Evolutionary conservation across 2,797 vertebrate genomes (phyloP).

Genomic region (Manis crassicaudata): DNA sequence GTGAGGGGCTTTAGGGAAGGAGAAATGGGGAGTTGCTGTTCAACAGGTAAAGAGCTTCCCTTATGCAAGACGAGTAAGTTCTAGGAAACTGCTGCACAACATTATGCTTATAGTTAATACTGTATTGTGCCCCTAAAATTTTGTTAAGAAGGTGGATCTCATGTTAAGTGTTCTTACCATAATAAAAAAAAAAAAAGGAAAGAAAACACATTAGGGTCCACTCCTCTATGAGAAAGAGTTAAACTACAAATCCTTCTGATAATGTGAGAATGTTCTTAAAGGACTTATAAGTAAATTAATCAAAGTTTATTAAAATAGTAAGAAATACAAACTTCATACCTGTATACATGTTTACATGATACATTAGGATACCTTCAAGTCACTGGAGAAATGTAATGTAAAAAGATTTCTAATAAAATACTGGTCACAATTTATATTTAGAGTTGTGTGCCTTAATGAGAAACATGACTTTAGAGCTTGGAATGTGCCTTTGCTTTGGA

Average conservation of each 20-base stretch:
- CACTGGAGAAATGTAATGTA: not conserved
- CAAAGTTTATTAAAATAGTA: not conserved
- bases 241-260: not conserved
- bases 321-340: not conserved
- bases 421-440: not conserved
- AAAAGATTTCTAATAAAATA: not conserved
- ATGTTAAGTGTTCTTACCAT: not conserved
- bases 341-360: not conserved
- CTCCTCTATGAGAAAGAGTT: not conserved
- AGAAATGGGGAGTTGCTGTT: not conserved
- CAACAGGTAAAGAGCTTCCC: not conserved
- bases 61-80: not conserved
- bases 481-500: not conserved
- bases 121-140: not conserved
- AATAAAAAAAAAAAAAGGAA: not conserved
- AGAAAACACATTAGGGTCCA: not conserved
- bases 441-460: not conserved
- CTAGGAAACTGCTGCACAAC: not conserved
- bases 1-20: not conserved
- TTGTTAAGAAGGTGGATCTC: not conserved
- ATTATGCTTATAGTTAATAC: not conserved
- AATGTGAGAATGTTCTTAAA: not conserved
- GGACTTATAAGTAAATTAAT: not conserved
- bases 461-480: not conserved
- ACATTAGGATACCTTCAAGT: not conserved